Conservation (phyloP, 1,140 invertebrate species). For the Chelonus insularis region DNA sequence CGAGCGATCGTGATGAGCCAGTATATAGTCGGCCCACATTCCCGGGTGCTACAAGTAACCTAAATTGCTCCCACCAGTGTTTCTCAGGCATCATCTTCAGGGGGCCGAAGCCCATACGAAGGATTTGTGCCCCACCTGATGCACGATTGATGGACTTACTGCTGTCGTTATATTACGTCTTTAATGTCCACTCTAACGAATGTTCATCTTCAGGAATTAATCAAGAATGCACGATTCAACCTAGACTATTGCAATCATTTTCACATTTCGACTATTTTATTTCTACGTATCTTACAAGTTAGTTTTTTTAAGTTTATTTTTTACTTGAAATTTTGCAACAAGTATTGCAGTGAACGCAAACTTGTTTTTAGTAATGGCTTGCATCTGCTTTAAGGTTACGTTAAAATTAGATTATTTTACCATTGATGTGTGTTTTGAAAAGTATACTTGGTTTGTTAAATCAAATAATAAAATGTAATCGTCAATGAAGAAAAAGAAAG, state of each 20-base stretch:
- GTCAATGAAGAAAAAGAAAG: no score
- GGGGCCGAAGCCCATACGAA: neutral
- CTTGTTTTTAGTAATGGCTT: neutral
- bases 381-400: neutral
- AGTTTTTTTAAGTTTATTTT: neutral
- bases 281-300: neutral
- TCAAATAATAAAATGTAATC: no score
- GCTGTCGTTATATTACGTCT: neutral
- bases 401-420: no score
- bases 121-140: conserved; percentile 13
- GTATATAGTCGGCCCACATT: conserved; percentile 62
- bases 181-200: neutral
- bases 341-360: neutral
- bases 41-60: conserved; percentile 59
- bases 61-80: conserved; percentile 55
- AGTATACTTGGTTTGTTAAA: no score
- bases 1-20: conserved; percentile 50
- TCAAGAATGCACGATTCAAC: neutral
- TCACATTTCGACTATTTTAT: neutral
- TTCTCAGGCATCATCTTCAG: conserved; percentile 23
- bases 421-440: no score
- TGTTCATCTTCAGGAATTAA: neutral
- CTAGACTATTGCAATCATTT: no score
- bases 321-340: conserved; percentile 4
- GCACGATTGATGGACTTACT: neutral